Conservation (phyloP, 2,113 vertebrate genomes). For the Orthonyx spaldingii region DNA sequence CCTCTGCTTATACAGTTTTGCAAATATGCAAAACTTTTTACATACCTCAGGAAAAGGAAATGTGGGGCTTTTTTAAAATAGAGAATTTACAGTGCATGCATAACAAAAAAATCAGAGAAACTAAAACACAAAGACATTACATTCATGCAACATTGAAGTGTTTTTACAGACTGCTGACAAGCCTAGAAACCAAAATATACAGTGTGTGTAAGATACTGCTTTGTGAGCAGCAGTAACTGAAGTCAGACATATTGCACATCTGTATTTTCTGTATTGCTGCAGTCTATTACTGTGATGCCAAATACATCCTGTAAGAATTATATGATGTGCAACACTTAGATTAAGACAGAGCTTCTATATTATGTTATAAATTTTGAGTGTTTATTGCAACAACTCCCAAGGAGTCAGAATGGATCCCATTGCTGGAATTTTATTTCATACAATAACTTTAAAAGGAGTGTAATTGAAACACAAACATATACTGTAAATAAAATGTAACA, state of each 20-base stretch:
- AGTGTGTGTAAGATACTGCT: neutral
- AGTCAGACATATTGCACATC: neutral
- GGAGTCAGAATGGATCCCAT: neutral
- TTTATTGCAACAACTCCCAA: neutral
- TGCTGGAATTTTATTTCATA: neutral
- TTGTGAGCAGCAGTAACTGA: neutral
- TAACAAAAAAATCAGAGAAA: neutral
- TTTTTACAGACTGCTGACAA: conserved; percentile 4
- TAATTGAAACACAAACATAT: neutral
- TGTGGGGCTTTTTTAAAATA: neutral
- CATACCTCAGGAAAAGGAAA: neutral
- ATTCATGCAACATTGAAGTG: neutral
- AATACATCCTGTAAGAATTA: neutral
- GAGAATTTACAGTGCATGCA: neutral
- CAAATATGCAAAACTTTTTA: neutral
- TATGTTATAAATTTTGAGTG: neutral
- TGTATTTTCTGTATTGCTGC: neutral
- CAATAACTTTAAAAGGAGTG: neutral
- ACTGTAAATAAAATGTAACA: neutral
- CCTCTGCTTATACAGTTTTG: neutral
- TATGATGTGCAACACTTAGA: neutral
- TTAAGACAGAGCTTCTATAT: neutral
- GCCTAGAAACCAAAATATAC: neutral
- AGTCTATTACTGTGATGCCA: neutral
- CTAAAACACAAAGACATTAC: neutral